Conservation (phyloP, 2,797 vertebrate genomes). For the Pteropus rufus region DNA sequence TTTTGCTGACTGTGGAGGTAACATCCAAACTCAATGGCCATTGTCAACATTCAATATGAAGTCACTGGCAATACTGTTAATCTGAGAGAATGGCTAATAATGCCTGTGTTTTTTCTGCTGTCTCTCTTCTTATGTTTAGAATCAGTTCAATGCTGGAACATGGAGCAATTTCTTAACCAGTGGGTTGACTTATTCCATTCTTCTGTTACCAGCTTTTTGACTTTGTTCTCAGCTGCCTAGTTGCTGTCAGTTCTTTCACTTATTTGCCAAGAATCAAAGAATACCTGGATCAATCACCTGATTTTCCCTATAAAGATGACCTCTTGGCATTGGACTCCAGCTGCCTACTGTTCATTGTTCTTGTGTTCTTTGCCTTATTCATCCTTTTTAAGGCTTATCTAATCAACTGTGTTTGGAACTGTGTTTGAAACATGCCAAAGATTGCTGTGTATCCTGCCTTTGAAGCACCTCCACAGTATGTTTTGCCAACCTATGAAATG, state of each 20-base stretch:
- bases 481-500: constrained; percentile 98
- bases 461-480: constrained; percentile 96
- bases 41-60: too few relatives aligned
- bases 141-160: constrained; percentile 99
- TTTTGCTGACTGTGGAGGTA: too few relatives aligned
- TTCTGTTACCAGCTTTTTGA: constrained; percentile 99
- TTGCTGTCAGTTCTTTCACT: constrained; percentile 97
- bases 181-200: constrained; percentile 98
- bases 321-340: constrained; percentile 96
- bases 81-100: constrained; percentile 81
- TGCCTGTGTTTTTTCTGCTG: constrained; percentile 95
- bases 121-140: constrained; percentile 98
- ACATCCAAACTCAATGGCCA: too few relatives aligned
- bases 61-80: too few relatives aligned
- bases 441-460: constrained; percentile 95
- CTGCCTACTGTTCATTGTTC: constrained; percentile 96
- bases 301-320: constrained; percentile 98
- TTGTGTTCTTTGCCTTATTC: constrained; percentile 81
- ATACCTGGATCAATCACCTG: constrained; percentile 96
- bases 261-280: constrained; percentile 98
- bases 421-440: constrained; percentile 90
- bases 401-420: constrained; percentile 99
- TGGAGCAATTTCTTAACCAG: constrained; percentile 96
- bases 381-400: constrained; percentile 93
- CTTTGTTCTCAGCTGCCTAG: constrained; percentile 96